Evolutionary conservation across 1,140 invertebrate genomes (phyloP), one percentile per base, ranked within the genome.

Genomic region (Tetraneura akinire): DNA sequence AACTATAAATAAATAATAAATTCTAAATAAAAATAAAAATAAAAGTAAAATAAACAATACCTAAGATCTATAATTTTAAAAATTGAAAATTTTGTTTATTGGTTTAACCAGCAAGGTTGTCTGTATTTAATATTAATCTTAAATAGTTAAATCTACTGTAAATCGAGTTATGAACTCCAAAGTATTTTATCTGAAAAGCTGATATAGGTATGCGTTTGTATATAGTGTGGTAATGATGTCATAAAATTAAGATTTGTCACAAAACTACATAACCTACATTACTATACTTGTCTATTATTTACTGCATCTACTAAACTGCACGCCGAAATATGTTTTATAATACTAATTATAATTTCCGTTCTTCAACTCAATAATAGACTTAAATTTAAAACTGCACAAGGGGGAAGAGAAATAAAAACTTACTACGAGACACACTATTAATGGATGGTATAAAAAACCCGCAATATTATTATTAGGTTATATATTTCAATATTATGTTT

Each of bases 401-500:
- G 23, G 26, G 23, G 26, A 60, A 26, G 26, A 26, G 9, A 26
- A 60, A 29, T 60, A 16, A 32, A 14, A 62, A 32, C 26, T 18
- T 14, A 62, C 9, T 62, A n/a, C 16, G 4, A 10, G n/a, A 62
- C 13, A 60, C 23, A 6, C 14, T 60, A 16, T 26, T 29, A 16
- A 26, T 60, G 6, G 32, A 37, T 37, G 32, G 32, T 37, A 3
- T 37, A 37, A 37, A 37, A 37, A 37, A 37, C 3, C 32, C 32
- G 13, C 49, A 21, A 45, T 68, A 68, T 68, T 21, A 68, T 68
- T 68, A n/a, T 45, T 68, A 16, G 5, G 16, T 42, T n/a, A 68
- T 68, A 21, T n/a, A 13, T 45, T n/a, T n/a, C 6, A n/a, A 10
- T 37, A 16, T 53, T 37, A 26, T 70, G 23, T 45, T 70, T 71